Conservation (phyloP, 2,113 vertebrate species). For the Lipophrys pholis region DNA sequence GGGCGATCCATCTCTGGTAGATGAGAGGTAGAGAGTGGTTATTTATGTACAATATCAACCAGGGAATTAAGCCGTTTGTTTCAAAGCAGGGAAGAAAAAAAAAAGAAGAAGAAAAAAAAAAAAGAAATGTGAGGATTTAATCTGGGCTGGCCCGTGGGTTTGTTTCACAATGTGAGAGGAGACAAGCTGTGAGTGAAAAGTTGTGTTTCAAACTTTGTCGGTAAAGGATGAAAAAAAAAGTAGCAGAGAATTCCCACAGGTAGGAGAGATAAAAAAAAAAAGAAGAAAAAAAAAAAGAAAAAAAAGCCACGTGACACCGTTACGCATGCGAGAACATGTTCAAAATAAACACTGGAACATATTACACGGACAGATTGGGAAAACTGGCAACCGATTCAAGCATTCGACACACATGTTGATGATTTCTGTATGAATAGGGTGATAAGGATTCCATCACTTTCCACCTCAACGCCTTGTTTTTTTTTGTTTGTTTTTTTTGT, state of each 20-base stretch:
- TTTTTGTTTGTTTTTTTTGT: too few relatives aligned
- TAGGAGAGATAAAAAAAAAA: too few relatives aligned
- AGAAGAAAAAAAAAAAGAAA: too few relatives aligned
- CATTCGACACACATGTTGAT: neutral
- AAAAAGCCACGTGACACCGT: neutral
- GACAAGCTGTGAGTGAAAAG: slow-evolving; percentile 18
- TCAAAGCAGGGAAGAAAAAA: slow-evolving; percentile 62
- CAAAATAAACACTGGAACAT: neutral
- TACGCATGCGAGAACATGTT: neutral
- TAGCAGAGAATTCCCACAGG: neutral
- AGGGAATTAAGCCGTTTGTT: slow-evolving; percentile 50
- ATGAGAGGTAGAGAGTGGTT: slow-evolving; percentile 68
- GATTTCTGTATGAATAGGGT: neutral
- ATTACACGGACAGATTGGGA: slow-evolving; percentile 22
- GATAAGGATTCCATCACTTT: neutral
- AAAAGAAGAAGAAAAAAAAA: slow-evolving; percentile 6
- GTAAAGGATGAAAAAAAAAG: neutral
- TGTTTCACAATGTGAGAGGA: neutral
- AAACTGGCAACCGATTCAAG: neutral
- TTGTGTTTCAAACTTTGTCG: neutral
- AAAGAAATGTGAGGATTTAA: slow-evolving; percentile 5
- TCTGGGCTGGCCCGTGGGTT: slow-evolving; percentile 6
- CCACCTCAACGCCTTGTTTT: neutral
- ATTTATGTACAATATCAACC: slow-evolving; percentile 68
- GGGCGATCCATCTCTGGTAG: slow-evolving; percentile 58